A percentile compares a stretch with the other conserved stretches of the same genome.
These are phyloP conservation scores for Oryzias curvinotus DNA, from an alignment of 2,113 vertebrate species.

Conservation along the genomic window DNA sequence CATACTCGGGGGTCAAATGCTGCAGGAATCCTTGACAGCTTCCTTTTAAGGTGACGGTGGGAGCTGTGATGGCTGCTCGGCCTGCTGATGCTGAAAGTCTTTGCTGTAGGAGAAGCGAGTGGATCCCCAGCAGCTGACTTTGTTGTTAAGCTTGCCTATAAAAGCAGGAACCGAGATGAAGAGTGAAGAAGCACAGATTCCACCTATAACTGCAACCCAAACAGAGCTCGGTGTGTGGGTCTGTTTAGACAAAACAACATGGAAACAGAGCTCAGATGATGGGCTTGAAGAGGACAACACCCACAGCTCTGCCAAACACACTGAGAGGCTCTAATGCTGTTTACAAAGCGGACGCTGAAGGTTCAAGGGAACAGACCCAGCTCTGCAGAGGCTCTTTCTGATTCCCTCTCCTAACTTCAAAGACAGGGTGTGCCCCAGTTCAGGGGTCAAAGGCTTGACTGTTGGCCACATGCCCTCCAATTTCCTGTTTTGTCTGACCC, in stretches of 20 bases:
- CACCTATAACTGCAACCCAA: not conserved
- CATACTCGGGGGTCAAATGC: conserved; percentile 14
- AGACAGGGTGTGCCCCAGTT: conserved; percentile 58
- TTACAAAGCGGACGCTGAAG: conserved; percentile 63
- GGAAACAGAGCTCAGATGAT: conserved; percentile 37
- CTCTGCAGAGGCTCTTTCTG: conserved; percentile 70
- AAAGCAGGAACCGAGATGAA: not conserved
- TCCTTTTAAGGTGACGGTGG: conserved; percentile 47
- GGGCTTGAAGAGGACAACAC: conserved; percentile 48
- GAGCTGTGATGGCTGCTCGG: conserved; percentile 24
- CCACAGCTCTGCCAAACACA: conserved; percentile 50
- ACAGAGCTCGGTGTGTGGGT: conserved; percentile 34
- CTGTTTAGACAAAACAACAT: conserved; percentile 45
- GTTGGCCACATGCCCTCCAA: conserved; percentile 65
- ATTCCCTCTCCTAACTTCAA: conserved; percentile 74
- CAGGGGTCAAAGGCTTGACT: conserved; percentile 72
- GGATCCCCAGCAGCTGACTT: not conserved
- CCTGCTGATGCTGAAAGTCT: conserved; percentile 14
- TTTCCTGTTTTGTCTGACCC: conserved; percentile 76
- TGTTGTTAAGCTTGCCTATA: not conserved
- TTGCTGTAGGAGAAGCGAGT: conserved; percentile 8
- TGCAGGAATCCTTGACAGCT: conserved; percentile 32
- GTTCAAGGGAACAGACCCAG: conserved; percentile 66
- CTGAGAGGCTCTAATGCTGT: conserved; percentile 54
- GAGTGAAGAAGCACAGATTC: not conserved